Conservation (phyloP, 92 coral and sea anemone species). For the Paramuricea clavata region DNA sequence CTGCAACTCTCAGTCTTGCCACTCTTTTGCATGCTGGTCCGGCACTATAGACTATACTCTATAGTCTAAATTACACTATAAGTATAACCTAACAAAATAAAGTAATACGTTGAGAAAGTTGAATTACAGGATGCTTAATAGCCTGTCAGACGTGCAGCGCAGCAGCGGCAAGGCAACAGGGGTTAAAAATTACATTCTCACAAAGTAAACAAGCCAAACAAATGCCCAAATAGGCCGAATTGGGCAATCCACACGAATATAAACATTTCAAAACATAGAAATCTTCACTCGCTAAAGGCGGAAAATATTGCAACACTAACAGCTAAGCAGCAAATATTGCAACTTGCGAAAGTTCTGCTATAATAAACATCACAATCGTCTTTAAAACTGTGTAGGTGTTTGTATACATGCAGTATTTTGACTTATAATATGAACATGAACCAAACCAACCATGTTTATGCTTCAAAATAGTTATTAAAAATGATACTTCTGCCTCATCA, state of each 20-base stretch:
- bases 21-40: background rate
- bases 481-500: background rate
- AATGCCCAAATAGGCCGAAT: background rate
- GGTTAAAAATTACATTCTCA: slow-evolving; percentile 7
- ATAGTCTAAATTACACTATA: background rate
- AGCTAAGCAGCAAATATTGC: too few relatives aligned
- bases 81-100: background rate
- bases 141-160: slow-evolving; percentile 2
- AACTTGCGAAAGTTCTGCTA: background rate
- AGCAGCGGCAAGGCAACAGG: slow-evolving; percentile 2
- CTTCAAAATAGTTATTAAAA: background rate
- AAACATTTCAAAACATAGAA: background rate
- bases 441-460: background rate
- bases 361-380: background rate
- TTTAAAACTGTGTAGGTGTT: background rate
- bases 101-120: background rate
- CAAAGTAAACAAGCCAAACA: slow-evolving; percentile 15
- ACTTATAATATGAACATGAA: background rate
- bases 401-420: background rate
- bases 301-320: slow-evolving; percentile 13
- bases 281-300: background rate
- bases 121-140: background rate
- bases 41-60: background rate
- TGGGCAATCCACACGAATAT: slow-evolving; percentile 7
- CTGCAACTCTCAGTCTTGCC: background rate